Base-by-base conservation (phyloP, 1,140 invertebrate species). In the Epicauta chinensis region DNA sequence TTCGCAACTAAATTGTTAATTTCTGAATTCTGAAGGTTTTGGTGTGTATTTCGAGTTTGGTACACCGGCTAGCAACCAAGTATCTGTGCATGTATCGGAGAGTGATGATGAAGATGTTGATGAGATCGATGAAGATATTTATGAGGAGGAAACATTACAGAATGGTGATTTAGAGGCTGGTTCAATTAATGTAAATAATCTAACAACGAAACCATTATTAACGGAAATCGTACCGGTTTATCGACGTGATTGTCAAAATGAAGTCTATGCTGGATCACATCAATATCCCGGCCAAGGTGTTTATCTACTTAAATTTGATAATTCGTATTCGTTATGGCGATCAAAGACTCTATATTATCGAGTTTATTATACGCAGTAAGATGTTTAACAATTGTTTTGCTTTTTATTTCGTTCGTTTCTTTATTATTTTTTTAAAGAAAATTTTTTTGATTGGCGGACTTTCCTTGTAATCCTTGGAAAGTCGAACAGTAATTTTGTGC, bases 31-130 rank as follows among this genome's bases (percentile, higher is more conserved):
- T n/a, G n/a, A n/a, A 79, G 97, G 95, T 40, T 99, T 99, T 75
- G 97, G 97, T 4, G 82, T 99, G 36, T 97, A 90, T 70, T 99
- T 99, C 72, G 97, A 99, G 74, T 99, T 95, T 94, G 90, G 84
- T 2, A 90, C 91, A 63, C 87, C 86, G 10, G 79, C 80, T 14
- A 84, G 87, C 16, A 89, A 84, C 62, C 86, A 92, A 68, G 84
- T 94, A 13, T 86, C 90, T 17, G 81, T 96, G 51, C 84, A 92
- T 62, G 87, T 97, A 4, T 92, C 89, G 38, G 95, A 97, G 59
- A 91, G 86, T 49, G 92, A 93, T 64, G 91, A 94, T 58, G 92
- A 95, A 44, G 90, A 93, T 12, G 84, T 91, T 10, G 83, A 86
- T 41, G 88, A 91, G 30, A 81, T 86, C 43, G 84, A 87, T 45